phyloP scores from a whole-genome alignment of 2,888 invertebrate species.

The Platycheirus rosarum region DNA sequence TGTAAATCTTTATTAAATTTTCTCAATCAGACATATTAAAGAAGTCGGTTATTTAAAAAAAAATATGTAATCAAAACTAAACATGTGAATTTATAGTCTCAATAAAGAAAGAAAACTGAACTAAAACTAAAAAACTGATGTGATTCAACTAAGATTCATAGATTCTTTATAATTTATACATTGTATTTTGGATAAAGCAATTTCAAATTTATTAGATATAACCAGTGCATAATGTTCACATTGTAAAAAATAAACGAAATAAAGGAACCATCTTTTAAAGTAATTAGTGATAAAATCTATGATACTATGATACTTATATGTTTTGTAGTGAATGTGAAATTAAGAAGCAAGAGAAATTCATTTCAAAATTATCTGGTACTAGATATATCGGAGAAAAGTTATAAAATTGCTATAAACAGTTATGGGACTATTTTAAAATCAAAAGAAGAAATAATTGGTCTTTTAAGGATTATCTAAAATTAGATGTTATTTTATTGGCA shows the following conservation, averaged over 20 bases:
- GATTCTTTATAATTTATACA: conserved; percentile 35
- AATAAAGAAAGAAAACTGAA: too few species aligned
- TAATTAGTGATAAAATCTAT: too few species aligned
- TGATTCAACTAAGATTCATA: conserved; percentile 37
- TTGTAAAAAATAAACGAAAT: too few species aligned
- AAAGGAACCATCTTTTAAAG: too few species aligned
- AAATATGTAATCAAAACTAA: too few species aligned
- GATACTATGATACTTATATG: conserved; percentile 13
- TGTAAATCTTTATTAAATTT: too few species aligned
- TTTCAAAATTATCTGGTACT: conserved; percentile 22
- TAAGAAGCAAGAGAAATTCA: conserved; percentile 21
- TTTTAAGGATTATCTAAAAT: conserved; percentile 43
- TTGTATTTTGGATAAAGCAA: conserved; percentile 24
- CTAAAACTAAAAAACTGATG: too few species aligned
- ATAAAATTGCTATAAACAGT: conserved; percentile 26
- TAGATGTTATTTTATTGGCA: too few species aligned
- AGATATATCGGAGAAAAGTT: conserved; percentile 25
- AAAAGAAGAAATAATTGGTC: conserved; percentile 15
- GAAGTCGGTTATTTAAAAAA: too few species aligned
- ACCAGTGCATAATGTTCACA: conserved; percentile 9
- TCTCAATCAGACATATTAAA: too few species aligned
- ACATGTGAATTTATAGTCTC: too few species aligned
- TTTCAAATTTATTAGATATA: conserved; percentile 33
- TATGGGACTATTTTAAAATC: conserved; percentile 36
- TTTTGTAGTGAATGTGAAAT: conserved; percentile 22